Conservation (phyloP, 2,888 invertebrate genomes). For the Coleophora flavipennella region DNA sequence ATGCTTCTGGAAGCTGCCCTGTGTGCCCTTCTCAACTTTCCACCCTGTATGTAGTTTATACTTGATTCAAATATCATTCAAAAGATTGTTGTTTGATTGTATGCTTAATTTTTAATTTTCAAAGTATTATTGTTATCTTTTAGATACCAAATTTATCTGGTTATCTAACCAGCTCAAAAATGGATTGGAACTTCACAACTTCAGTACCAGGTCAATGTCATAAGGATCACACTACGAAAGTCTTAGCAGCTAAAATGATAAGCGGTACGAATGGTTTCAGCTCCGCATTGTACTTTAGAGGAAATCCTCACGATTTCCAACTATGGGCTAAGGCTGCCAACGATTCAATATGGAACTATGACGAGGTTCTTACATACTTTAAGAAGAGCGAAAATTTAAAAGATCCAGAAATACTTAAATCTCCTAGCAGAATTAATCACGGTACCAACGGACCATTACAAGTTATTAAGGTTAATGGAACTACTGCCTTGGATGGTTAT, state of each 20-base stretch:
- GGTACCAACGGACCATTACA: neutral
- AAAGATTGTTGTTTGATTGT: too few species aligned
- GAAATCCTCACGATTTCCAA: neutral
- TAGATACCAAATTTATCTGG: neutral
- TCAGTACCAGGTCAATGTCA: neutral
- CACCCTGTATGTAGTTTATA: too few species aligned
- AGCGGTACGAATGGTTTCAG: neutral
- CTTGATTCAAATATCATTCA: too few species aligned
- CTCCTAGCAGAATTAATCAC: neutral
- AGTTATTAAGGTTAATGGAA: neutral
- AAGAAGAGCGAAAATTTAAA: neutral
- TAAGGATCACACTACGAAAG: neutral
- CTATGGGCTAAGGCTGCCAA: neutral
- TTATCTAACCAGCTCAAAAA: neutral
- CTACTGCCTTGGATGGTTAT: neutral
- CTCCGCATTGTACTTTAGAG: neutral
- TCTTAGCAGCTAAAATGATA: neutral
- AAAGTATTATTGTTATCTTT: too few species aligned
- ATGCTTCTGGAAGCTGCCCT: too few species aligned
- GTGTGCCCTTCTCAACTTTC: too few species aligned
- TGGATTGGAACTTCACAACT: neutral
- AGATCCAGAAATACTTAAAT: neutral
- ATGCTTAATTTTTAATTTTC: too few species aligned
- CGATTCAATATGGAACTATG: neutral
- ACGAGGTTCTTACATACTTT: neutral